These are phyloP conservation scores for Spilarctia lutea DNA, from an alignment of 2,888 invertebrate species.

Conservation along the genomic window DNA sequence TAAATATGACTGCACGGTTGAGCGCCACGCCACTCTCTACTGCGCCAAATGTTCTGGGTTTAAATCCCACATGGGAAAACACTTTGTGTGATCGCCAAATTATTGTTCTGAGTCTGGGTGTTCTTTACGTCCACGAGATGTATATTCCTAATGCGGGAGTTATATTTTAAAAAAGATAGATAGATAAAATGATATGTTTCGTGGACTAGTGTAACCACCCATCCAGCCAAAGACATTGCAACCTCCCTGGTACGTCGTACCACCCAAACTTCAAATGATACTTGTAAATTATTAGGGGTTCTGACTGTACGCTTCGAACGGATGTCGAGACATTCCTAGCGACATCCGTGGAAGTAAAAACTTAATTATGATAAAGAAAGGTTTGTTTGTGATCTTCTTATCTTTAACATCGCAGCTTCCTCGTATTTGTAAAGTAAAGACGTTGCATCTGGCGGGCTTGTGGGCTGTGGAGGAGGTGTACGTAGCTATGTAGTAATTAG, in stretches of 20 bases:
- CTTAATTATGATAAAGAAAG: slow-evolving; percentile 3
- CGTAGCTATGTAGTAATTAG: not conserved
- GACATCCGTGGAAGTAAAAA: slow-evolving; percentile 10
- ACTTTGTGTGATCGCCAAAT: no score
- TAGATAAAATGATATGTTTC: not conserved
- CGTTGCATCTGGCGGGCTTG: not conserved
- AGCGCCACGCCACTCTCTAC: no score
- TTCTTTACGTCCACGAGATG: no score
- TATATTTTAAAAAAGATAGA: no score
- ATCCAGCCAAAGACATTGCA: slow-evolving; percentile 6
- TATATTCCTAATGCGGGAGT: no score
- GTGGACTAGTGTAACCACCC: slow-evolving; percentile 17
- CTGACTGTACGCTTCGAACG: not conserved
- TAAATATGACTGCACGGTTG: not conserved
- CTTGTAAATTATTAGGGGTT: not conserved
- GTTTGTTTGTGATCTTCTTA: slow-evolving; percentile 18
- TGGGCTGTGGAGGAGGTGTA: not conserved
- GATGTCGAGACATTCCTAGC: slow-evolving; percentile 6
- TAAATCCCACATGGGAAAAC: no score
- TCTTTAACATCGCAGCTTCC: slow-evolving; percentile 9
- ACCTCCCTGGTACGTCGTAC: not conserved
- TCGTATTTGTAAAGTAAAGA: not conserved
- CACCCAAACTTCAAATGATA: not conserved
- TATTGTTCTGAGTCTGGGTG: no score
- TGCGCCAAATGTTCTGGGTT: no score